These are phyloP conservation scores for Hassar affinis DNA, from an alignment of 2,113 vertebrate species.

Conservation along the genomic window DNA sequence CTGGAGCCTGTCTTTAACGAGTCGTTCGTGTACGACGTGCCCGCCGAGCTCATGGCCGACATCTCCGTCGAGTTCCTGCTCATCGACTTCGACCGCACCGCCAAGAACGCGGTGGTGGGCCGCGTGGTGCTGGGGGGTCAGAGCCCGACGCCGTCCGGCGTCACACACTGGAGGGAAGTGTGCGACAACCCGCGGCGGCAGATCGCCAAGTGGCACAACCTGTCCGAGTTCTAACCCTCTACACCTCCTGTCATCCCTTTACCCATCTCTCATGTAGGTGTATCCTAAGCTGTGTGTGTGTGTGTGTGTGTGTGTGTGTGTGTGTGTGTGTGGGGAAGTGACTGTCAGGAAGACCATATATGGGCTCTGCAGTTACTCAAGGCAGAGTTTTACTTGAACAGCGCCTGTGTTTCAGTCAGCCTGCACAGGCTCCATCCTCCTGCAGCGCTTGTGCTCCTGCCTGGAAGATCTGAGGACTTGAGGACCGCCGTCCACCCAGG, in stretches of 20 bases:
- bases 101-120: constrained; percentile 83
- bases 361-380: neutral
- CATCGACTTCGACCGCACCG: constrained; percentile 84
- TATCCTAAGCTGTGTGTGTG: neutral
- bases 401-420: neutral
- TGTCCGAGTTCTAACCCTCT: constrained; percentile 64
- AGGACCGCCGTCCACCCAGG: neutral
- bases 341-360: neutral
- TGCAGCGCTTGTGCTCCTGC: neutral
- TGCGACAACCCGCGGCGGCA: constrained; percentile 76
- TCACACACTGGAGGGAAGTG: constrained; percentile 81
- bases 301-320: neutral
- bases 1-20: constrained; percentile 86
- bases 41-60: constrained; percentile 77
- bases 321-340: neutral
- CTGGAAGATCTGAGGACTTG: neutral
- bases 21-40: constrained; percentile 85
- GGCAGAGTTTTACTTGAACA: neutral
- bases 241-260: neutral
- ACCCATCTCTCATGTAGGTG: neutral
- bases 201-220: constrained; percentile 83
- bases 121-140: constrained; percentile 80
- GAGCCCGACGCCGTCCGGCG: constrained; percentile 68
- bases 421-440: neutral
- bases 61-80: constrained; percentile 84